Evolutionary conservation across 2,797 vertebrate species (phyloP).

Genomic region (Leptatherina wallacei): DNA sequence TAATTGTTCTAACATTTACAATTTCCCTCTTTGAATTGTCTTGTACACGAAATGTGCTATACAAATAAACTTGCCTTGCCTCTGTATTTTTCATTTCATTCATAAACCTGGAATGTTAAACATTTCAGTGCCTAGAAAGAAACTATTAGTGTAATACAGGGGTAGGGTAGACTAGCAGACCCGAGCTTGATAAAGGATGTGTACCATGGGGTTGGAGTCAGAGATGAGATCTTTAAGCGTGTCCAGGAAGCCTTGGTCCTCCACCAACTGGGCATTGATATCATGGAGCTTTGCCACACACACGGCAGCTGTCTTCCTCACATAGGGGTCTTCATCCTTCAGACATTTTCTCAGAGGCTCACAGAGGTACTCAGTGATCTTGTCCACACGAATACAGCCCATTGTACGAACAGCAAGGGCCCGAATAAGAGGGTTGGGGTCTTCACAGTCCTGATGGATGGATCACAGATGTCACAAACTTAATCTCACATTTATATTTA

Average conservation of each 20-base stretch:
- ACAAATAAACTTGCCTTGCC: no score
- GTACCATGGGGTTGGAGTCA: slow-evolving; percentile 96
- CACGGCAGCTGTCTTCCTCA: slow-evolving; percentile 95
- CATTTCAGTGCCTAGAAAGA: not conserved
- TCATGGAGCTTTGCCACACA: slow-evolving; percentile 98
- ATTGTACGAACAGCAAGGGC: slow-evolving; percentile 96
- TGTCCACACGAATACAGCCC: slow-evolving; percentile 97
- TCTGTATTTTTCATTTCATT: not conserved
- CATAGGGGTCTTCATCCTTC: slow-evolving; percentile 97
- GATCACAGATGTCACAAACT: slow-evolving; percentile 5
- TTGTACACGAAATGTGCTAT: no score
- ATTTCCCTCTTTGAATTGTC: not conserved
- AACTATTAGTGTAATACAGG: slow-evolving; percentile 16
- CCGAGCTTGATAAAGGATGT: not conserved
- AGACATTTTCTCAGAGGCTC: slow-evolving; percentile 96
- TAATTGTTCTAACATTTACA: not conserved
- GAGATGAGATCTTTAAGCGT: slow-evolving; percentile 97
- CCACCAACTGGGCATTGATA: slow-evolving; percentile 96
- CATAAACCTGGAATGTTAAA: not conserved
- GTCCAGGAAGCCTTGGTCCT: slow-evolving; percentile 97
- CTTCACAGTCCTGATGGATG: slow-evolving; percentile 90
- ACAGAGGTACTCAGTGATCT: slow-evolving; percentile 97
- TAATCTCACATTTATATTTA: not conserved
- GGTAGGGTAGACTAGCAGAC: not conserved
- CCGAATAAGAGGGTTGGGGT: slow-evolving; percentile 96